Percentiles rank a stretch among this genome's conserved stretches.
Evolutionary conservation across 92 coral and sea anemone species (phyloP).

Genomic region (Parazoanthus atlanticus): DNA sequence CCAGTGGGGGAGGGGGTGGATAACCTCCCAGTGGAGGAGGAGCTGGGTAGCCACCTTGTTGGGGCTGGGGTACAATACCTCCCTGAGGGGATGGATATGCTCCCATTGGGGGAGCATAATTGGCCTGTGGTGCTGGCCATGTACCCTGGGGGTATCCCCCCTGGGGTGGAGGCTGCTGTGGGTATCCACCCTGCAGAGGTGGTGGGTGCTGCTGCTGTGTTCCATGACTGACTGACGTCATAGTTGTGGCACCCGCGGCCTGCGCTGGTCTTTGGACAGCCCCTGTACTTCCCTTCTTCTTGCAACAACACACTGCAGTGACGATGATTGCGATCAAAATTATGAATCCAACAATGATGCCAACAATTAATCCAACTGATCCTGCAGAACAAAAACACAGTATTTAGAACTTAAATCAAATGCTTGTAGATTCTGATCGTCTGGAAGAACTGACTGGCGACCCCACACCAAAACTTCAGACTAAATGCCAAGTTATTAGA

Average conservation of each 20-base stretch:
- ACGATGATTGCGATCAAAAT: background rate
- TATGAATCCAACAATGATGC: background rate
- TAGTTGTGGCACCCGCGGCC: background rate
- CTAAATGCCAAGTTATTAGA: too few species aligned
- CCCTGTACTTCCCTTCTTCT: background rate
- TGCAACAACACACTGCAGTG: background rate
- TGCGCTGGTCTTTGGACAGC: slow-evolving; percentile 8
- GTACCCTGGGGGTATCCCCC: slow-evolving; percentile 1
- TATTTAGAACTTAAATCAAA: too few species aligned
- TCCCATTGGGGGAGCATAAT: background rate
- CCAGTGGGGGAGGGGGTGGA: background rate
- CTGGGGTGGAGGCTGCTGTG: background rate
- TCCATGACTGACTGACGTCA: background rate
- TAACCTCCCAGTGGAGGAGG: background rate
- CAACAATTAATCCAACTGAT: slow-evolving; percentile 10
- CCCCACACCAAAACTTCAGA: too few species aligned
- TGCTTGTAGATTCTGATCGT: too few species aligned
- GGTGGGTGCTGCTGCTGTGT: background rate
- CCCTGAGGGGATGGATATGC: background rate
- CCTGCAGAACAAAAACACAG: background rate
- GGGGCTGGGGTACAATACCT: background rate
- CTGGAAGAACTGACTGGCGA: too few species aligned
- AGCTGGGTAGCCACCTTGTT: background rate
- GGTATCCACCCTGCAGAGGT: background rate
- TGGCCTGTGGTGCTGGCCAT: background rate